These are phyloP conservation scores for Crocodylus rhombifer DNA, from an alignment of 2,797 vertebrate species.

Conservation along the genomic window DNA sequence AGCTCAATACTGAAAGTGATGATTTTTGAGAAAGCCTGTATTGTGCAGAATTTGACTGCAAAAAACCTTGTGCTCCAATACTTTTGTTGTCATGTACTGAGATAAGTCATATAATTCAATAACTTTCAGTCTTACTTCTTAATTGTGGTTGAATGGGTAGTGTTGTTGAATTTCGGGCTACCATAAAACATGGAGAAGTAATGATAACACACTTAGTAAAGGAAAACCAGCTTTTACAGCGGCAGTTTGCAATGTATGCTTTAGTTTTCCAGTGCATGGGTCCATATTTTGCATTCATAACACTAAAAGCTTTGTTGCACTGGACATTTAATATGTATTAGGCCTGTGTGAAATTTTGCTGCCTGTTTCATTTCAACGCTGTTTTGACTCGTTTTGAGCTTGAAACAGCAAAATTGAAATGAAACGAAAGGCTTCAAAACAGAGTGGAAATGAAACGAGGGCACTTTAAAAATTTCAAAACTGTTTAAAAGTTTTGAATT, in stretches of 20 bases:
- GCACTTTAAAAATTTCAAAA: no score
- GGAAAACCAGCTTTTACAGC: background rate
- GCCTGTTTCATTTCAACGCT: no score
- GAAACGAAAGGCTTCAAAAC: no score
- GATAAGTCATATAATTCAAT: background rate
- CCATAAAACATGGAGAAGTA: background rate
- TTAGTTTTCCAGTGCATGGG: background rate
- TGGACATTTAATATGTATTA: no score
- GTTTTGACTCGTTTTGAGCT: no score
- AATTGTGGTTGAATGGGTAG: background rate
- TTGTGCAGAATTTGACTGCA: slow-evolving; percentile 33
- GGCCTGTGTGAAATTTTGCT: no score
- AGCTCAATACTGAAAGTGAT: background rate
- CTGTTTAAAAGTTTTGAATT: no score
- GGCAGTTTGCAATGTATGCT: background rate
- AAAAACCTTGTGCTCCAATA: slow-evolving; percentile 43
- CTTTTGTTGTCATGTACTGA: background rate
- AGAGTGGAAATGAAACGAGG: no score
- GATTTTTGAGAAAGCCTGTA: background rate
- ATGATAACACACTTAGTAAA: background rate
- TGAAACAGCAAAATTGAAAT: no score
- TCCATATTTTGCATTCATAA: slow-evolving; percentile 19
- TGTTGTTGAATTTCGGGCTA: background rate
- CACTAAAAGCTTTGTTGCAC: background rate
- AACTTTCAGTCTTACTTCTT: slow-evolving; percentile 8